These are phyloP conservation scores for Diarsia brunnea DNA, from an alignment of 2,888 invertebrate species.

Conservation along the genomic window DNA sequence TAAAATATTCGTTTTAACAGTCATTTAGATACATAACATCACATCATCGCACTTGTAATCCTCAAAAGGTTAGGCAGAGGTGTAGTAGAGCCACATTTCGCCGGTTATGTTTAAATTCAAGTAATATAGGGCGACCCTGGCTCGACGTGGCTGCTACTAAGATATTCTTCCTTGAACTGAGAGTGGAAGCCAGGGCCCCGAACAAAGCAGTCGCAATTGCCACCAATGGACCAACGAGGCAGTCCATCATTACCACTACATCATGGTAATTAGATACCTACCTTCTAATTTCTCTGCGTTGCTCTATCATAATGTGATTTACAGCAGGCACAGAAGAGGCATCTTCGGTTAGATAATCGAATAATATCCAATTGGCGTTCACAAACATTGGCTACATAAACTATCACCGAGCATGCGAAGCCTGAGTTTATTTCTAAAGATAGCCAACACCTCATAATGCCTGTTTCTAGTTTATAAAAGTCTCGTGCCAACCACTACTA, in stretches of 20 bases:
- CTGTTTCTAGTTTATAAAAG: constrained; percentile 25
- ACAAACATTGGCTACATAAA: neutral
- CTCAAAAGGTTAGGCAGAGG: no score
- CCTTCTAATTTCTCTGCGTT: neutral
- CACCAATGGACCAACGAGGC: no score
- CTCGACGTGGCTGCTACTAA: no score
- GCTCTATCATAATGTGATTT: neutral
- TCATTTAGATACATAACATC: no score
- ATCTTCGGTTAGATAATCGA: neutral
- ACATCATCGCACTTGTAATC: no score
- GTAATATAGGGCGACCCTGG: no score
- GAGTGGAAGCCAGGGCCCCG: no score
- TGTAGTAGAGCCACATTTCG: no score
- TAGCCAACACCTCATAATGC: constrained; percentile 11
- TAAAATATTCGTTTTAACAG: neutral
- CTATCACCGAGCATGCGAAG: neutral
- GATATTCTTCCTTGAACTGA: no score
- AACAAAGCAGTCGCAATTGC: no score
- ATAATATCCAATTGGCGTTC: neutral
- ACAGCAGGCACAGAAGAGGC: neutral
- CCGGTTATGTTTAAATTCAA: no score
- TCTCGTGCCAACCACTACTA: constrained; percentile 37
- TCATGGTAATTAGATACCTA: neutral
- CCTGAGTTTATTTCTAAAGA: constrained; percentile 7
- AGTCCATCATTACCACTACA: no score